Base-by-base conservation (phyloP, 2,888 invertebrate species). In the Papilio demoleus region DNA sequence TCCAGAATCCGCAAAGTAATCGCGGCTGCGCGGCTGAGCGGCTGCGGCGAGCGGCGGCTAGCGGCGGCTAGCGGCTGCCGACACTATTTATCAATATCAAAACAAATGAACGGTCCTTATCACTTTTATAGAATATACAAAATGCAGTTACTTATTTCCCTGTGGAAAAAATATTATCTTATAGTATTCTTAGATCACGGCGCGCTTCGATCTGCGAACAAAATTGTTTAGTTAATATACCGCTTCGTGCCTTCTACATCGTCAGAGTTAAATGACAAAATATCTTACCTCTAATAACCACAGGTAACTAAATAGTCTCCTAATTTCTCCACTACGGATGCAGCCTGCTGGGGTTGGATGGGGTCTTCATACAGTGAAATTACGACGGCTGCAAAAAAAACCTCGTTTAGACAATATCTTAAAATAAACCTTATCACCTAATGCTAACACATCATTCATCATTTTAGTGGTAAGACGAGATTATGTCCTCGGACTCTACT, bases 221-320 rank as follows among this genome's bases (percentile, higher is more conserved):
- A 82, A 81, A 83, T 72, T 74, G 11, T 24, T 12, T 2, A 50
- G 38, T 53, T 61, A 61, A 53, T 67, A 40, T 73, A 82, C 78
- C 77, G 67, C 38, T 66, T 74, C 72, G 73, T 73, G 9, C 60
- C 56, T 68, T 42, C 65, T 60, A 62, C 22, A 53, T 5, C 38
- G 40, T 11, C 12, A 27, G 8, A 34, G 34, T 22, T 19, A 27
- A 36, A 11, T 61, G 12, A 61, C 27, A 9, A 53, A 56, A 65
- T 63, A 17, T 38, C 88, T 86, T 83, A 94, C 94, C 94, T 95
- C 96, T 97, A 98, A 96, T 97, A 97, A 95, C 97, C 97, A 95
- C 97, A 97, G 94, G 95, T 96, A 94, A 97, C 95, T 95, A 98
- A 96, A 96, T 98, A 98, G 93, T 98, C 98, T 94, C 98, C 97